Base-by-base conservation (phyloP, 2,113 vertebrate genomes). In the Bathybates hornii region DNA sequence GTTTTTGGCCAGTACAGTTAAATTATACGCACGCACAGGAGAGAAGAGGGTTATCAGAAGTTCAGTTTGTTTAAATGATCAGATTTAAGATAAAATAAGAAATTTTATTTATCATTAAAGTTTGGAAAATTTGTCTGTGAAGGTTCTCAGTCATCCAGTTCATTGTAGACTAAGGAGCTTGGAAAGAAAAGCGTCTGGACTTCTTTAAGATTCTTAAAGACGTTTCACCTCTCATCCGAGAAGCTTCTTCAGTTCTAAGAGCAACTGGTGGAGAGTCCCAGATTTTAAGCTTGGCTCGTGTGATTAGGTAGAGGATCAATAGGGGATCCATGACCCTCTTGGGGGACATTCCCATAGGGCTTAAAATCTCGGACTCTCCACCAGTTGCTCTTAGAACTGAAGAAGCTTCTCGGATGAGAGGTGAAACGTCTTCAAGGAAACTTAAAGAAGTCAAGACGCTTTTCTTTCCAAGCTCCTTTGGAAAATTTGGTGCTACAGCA, bases 361-460 rank as follows among this genome's bases (percentile, higher is more conserved):
- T 63, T 63, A 61, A 63, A 19, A 63, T 19, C 29, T 36, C 0
- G 0, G 29, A 34, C 59, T 34, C 16, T 34, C 29, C 9, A 19
- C 29, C 59, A 34, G 3, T 61, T 61, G 0, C 3, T 34, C 57
- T 61, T 61, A 61, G 1, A 34, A 10, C 57, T 34, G 14, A 2
- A 34, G 29, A 61, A 61, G 57, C 29, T 61, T 61, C 57, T 61
- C 8, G 2, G 57, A 61, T 61, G 16, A 34, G 29, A 61, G 16
- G 57, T 61, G 29, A 61, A 61, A 34, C 9, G 5, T 34, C 16
- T 34, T 61, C 29, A 61, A 19, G 57, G 5, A 32, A 59, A 19
- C 0, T 10, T 59, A 59, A 59, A 59, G 57, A 32, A 19, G 57
- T 3, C 57, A 0, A 61, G 57, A 19, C 0, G 1, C 57, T 61